phyloP scores from a whole-genome alignment of 2,113 vertebrate species.

The Colistium nudipinnis region DNA sequence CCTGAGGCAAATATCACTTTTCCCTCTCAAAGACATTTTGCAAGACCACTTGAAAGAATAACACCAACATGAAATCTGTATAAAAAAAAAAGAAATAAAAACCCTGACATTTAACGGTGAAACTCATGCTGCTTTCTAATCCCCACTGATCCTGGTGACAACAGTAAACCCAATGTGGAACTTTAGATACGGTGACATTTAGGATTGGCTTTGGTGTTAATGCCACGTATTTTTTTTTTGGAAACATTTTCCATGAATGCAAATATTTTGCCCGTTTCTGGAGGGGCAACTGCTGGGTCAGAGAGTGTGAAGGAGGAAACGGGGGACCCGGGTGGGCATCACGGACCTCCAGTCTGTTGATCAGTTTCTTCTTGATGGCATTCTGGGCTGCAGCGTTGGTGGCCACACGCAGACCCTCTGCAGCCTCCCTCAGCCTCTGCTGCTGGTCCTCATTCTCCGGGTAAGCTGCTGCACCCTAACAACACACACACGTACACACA shows the following conservation, averaged over 20 bases:
- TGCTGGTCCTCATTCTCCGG: slow-evolving; percentile 98
- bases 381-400: slow-evolving; percentile 98
- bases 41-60: not conserved
- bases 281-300: not conserved
- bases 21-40: not conserved
- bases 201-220: not conserved
- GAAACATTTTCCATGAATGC: not conserved
- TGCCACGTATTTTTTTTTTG: not conserved
- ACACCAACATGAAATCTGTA: not conserved
- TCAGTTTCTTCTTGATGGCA: slow-evolving; percentile 98
- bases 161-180: not conserved
- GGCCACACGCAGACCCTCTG: slow-evolving; percentile 93
- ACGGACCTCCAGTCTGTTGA: slow-evolving; percentile 93
- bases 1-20: not conserved
- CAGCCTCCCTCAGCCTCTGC: slow-evolving; percentile 94
- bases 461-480: slow-evolving; percentile 94
- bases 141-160: not conserved
- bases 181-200: slow-evolving; percentile 11
- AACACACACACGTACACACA: slow-evolving; percentile 8
- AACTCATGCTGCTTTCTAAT: not conserved
- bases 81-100: slow-evolving; percentile 4
- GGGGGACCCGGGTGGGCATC: not conserved
- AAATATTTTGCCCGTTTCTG: not conserved
- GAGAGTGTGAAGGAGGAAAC: not conserved
- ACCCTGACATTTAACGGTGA: slow-evolving; percentile 1